Evolutionary conservation across 2,797 vertebrate species (phyloP).

Genomic region (Cynodonichthys magdalenae): DNA sequence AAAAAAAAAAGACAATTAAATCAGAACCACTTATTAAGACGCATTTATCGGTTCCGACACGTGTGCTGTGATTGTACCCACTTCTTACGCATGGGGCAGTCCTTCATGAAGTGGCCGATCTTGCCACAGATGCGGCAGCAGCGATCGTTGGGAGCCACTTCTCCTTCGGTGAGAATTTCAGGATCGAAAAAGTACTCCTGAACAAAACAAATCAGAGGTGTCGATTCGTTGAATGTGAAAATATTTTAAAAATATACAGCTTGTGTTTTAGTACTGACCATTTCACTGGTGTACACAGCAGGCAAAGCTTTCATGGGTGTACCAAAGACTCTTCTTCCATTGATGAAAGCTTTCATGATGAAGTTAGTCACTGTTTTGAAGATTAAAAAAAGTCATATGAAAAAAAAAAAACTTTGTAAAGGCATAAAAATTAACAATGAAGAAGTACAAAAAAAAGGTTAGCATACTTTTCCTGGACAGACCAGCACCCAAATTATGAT

Average conservation of each 20-base stretch:
- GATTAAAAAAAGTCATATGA: background rate
- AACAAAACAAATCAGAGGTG: background rate
- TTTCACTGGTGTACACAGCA: slow-evolving; percentile 85
- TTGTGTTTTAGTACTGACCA: slow-evolving; percentile 80
- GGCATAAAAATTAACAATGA: background rate
- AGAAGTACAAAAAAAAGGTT: background rate
- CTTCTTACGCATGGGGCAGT: slow-evolving; percentile 93
- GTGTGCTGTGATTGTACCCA: slow-evolving; percentile 64
- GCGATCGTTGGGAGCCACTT: slow-evolving; percentile 94
- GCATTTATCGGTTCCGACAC: background rate
- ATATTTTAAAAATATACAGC: background rate
- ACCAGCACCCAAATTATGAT: slow-evolving; percentile 95
- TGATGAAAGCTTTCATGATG: slow-evolving; percentile 98
- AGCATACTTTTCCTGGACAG: slow-evolving; percentile 94
- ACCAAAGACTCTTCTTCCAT: slow-evolving; percentile 92
- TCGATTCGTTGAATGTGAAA: background rate
- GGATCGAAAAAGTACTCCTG: slow-evolving; percentile 98
- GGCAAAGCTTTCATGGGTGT: slow-evolving; percentile 86
- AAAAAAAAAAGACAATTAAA: no score
- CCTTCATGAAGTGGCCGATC: slow-evolving; percentile 98
- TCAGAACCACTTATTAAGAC: background rate
- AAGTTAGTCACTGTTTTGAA: slow-evolving; percentile 91
- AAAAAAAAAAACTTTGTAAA: background rate
- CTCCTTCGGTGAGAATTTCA: slow-evolving; percentile 91
- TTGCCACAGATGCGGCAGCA: slow-evolving; percentile 97